Base-by-base conservation (phyloP, 2,113 vertebrate species). In the Laterallus jamaicensis region DNA sequence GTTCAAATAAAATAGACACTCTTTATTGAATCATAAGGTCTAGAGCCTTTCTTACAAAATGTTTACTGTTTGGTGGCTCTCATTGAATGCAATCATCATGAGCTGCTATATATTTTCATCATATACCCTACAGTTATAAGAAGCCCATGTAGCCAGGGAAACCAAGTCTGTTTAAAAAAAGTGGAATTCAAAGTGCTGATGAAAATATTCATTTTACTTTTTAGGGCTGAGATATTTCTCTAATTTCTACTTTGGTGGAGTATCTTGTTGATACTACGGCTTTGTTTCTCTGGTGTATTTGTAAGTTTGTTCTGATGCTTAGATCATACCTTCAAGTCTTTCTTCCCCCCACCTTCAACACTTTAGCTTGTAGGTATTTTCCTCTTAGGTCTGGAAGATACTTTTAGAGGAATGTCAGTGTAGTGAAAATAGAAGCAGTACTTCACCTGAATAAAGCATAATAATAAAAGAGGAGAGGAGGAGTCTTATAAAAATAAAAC, bases 241-340 rank as follows among this genome's bases (percentile, higher is more conserved):
- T 75, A 28, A 22, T 86, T 78, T 64, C 16, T 47, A 4, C 10
- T 63, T 44, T 42, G 49, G 15, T 59, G 37, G 5, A 60, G 1
- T 32, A 24, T 7, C 13, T 50, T 75, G 21, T 13, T 75, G 29
- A 39, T 60, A 64, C 5, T 18, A 44, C 0, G 0, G 9, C 4
- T 60, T 77, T 75, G 11, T 75, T 86, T 78, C 28, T 59, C 24
- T 35, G 14, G 3, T 12, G 8, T 9, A 31, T 40, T 88, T 63
- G 2, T 5, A 47, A 5, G 69, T 86, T 66, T 78, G 9, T 47
- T 83, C 19, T 47, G 32, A 4, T 78, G 40, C 32, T 96, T 74
- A 52, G 21, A n/a, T 47, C 19, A 31, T 25, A 67, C 4, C 14
- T 60, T 64, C 32, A 68, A 3, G 13, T 12, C 42, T 39, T 75